phyloP scores from a whole-genome alignment of 1,140 invertebrate species.

The Drosophila sp. region DNA sequence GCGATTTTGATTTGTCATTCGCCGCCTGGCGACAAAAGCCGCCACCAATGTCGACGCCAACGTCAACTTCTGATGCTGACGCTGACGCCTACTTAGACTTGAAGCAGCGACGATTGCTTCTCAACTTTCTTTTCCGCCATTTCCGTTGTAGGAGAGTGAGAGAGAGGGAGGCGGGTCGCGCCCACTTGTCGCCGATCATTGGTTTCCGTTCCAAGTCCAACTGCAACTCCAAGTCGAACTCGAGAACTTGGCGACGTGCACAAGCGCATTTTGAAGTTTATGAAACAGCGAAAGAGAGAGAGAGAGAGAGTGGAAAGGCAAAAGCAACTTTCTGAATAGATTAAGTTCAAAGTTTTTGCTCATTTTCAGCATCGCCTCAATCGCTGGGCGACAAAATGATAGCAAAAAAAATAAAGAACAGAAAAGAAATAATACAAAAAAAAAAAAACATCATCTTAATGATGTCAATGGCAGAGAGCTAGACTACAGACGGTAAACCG shows the following conservation, averaged over 20 bases:
- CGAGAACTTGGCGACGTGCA: conserved; percentile 65
- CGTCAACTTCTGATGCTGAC: not conserved
- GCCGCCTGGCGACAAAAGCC: conserved; percentile 73
- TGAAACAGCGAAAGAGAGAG: conserved; percentile 50
- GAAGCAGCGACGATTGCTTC: conserved; percentile 22
- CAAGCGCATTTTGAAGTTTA: conserved; percentile 80
- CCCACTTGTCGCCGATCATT: conserved; percentile 80
- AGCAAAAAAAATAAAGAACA: conserved; percentile 20
- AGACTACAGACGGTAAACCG: conserved; percentile 54
- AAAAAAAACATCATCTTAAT: conserved; percentile 62
- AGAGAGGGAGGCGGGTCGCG: conserved; percentile 20
- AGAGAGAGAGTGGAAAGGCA: conserved; percentile 30
- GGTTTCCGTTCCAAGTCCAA: conserved; percentile 64
- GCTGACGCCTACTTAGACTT: conserved; percentile 67
- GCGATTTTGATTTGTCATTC: conserved; percentile 81
- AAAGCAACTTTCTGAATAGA: conserved; percentile 78
- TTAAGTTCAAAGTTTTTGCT: conserved; percentile 79
- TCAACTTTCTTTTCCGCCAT: conserved; percentile 60
- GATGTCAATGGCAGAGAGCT: conserved; percentile 52
- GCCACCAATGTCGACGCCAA: conserved; percentile 13
- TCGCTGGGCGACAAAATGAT: conserved; percentile 55
- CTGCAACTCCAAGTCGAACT: conserved; percentile 42
- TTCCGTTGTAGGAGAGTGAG: conserved; percentile 46
- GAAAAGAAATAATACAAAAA: conserved; percentile 22
- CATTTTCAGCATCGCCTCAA: conserved; percentile 77